Percentiles rank a stretch among this genome's conserved stretches.
Conservation (phyloP, 2,113 vertebrate genomes). For the Pseudorectes ferrugineus region DNA sequence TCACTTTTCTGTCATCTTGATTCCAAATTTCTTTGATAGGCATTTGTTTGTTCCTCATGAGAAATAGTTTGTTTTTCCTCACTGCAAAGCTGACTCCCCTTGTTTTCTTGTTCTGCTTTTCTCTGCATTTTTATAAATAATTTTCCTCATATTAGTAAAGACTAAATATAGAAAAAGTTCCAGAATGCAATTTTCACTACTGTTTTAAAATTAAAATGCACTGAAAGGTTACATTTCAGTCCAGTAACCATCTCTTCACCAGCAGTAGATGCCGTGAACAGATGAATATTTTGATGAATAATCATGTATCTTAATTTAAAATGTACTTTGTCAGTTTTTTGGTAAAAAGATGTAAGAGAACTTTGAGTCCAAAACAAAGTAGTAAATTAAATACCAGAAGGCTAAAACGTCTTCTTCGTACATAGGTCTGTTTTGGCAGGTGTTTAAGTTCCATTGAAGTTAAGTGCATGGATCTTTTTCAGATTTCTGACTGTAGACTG, state of each 20-base stretch:
- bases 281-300: not conserved
- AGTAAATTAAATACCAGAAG: not conserved
- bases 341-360: not conserved
- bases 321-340: not conserved
- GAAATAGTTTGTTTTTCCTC: not conserved
- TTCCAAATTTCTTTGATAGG: not conserved
- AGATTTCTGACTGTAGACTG: not conserved
- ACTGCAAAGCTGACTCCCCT: not conserved
- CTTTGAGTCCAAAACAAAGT: not conserved
- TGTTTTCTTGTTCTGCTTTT: not conserved
- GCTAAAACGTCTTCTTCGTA: not conserved
- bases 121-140: not conserved
- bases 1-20: not conserved
- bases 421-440: not conserved
- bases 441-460: not conserved
- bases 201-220: not conserved
- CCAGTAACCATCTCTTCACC: not conserved
- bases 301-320: not conserved
- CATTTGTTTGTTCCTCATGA: not conserved
- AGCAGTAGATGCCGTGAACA: not conserved
- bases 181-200: not conserved
- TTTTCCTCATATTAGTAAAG: not conserved
- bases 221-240: not conserved
- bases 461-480: not conserved
- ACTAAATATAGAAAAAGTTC: not conserved